Conservation (phyloP, 1,140 invertebrate species). For the Drosophila bocqueti region DNA sequence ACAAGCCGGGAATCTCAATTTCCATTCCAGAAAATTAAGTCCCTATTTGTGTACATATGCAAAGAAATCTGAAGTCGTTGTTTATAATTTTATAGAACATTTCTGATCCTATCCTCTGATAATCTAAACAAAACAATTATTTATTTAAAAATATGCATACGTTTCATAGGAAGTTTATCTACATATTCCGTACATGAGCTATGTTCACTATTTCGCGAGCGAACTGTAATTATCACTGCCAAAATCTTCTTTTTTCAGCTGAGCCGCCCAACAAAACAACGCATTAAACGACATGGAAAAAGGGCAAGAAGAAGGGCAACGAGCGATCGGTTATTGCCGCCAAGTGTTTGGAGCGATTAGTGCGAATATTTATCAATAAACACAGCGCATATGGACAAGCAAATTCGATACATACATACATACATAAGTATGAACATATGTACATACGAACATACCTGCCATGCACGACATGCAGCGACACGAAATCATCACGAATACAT, state of each 20-base stretch:
- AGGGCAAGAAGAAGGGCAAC: background rate
- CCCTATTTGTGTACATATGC: background rate
- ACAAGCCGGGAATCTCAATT: background rate
- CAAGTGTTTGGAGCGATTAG: conserved; percentile 2
- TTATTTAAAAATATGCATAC: too few species aligned
- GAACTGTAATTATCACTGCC: background rate
- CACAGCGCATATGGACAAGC: conserved; percentile 2
- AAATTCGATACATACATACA: conserved; percentile 7
- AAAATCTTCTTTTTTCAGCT: too few species aligned
- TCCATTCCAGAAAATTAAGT: background rate
- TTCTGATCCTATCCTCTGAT: too few species aligned
- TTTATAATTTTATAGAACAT: too few species aligned
- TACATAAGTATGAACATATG: background rate
- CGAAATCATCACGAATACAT: conserved; percentile 42
- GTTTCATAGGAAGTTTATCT: too few species aligned
- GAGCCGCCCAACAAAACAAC: background rate
- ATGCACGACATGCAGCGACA: conserved; percentile 14
- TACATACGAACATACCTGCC: conserved; percentile 2
- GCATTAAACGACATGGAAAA: background rate
- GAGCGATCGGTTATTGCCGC: conserved; percentile 8
- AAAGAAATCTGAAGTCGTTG: background rate
- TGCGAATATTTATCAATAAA: conserved; percentile 39
- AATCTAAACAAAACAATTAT: too few species aligned
- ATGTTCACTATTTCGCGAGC: background rate
- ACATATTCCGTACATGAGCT: background rate